Evolutionary conservation across 2,797 vertebrate species (phyloP).

Genomic region (Fistularia commersonii): DNA sequence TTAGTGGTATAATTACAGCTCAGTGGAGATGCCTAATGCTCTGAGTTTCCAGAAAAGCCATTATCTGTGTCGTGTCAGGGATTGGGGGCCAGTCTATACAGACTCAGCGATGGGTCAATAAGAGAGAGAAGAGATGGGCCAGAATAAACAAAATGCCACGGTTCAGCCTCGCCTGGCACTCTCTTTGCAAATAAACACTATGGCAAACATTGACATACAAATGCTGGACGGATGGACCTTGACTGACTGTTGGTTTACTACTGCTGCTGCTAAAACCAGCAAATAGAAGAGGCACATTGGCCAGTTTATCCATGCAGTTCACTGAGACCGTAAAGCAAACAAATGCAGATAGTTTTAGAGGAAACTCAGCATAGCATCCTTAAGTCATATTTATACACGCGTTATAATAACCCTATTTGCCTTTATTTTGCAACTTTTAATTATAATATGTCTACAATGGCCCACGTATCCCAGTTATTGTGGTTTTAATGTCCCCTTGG

Average conservation of each 20-base stretch:
- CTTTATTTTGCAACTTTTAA: too few relatives aligned
- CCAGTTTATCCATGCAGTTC: constrained; percentile 15
- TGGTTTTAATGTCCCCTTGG: too few relatives aligned
- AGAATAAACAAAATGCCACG: constrained; percentile 21
- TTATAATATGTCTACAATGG: too few relatives aligned
- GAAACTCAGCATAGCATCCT: background rate
- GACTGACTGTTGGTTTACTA: constrained; percentile 40
- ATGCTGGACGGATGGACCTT: constrained; percentile 31
- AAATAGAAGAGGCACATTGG: constrained; percentile 50
- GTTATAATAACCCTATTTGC: too few relatives aligned
- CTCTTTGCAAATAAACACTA: constrained; percentile 9
- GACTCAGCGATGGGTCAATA: constrained; percentile 43
- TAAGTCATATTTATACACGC: too few relatives aligned
- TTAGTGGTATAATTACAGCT: constrained; percentile 49
- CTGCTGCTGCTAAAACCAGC: constrained; percentile 38
- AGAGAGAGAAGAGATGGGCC: constrained; percentile 29
- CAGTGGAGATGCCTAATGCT: constrained; percentile 36
- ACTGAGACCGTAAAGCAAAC: constrained; percentile 11
- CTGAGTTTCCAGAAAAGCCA: constrained; percentile 49
- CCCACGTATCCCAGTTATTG: too few relatives aligned
- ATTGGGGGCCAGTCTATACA: constrained; percentile 24
- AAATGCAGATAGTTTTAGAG: background rate
- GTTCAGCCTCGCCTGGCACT: constrained; percentile 16
- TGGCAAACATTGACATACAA: constrained; percentile 25
- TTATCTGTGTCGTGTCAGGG: constrained; percentile 38